Evolutionary conservation across 1,140 invertebrate species (phyloP).

Genomic region (Dufourea novaeangliae): DNA sequence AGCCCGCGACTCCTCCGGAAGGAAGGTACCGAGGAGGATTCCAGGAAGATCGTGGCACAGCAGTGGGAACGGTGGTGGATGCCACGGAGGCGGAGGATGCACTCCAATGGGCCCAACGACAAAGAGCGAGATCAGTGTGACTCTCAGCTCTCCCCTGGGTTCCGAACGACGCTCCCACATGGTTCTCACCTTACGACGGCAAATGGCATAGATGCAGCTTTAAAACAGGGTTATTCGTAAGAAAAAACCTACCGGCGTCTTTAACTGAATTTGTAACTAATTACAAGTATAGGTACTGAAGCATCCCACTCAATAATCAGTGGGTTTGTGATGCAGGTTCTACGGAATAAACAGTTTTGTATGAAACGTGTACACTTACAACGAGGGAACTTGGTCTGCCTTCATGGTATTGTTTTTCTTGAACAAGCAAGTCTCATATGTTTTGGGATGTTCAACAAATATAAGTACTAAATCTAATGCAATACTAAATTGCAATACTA

Average conservation of each 20-base stretch:
- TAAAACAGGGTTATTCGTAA: conserved; percentile 47
- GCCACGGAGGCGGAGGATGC: conserved; percentile 65
- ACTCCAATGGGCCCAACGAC: conserved; percentile 70
- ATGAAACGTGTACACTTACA: no score
- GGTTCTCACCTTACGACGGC: conserved; percentile 63
- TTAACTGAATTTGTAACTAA: neutral
- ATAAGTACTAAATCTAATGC: no score
- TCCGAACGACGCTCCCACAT: conserved; percentile 62
- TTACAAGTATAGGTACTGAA: neutral
- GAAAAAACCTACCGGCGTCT: neutral
- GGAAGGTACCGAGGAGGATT: conserved; percentile 41
- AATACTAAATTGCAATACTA: no score
- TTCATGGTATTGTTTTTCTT: no score
- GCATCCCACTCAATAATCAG: neutral
- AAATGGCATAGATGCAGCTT: conserved; percentile 53
- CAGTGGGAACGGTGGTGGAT: conserved; percentile 32
- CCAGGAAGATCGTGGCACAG: conserved; percentile 52
- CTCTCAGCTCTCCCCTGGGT: conserved; percentile 71
- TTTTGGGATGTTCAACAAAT: no score
- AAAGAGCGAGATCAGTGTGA: conserved; percentile 78
- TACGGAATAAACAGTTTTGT: no score
- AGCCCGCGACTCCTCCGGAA: conserved; percentile 56
- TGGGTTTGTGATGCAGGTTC: neutral
- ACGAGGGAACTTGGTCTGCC: no score
- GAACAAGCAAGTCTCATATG: no score